Evolutionary conservation across 1,140 invertebrate genomes (phyloP).

Genomic region (Pseudoatta argentina): DNA sequence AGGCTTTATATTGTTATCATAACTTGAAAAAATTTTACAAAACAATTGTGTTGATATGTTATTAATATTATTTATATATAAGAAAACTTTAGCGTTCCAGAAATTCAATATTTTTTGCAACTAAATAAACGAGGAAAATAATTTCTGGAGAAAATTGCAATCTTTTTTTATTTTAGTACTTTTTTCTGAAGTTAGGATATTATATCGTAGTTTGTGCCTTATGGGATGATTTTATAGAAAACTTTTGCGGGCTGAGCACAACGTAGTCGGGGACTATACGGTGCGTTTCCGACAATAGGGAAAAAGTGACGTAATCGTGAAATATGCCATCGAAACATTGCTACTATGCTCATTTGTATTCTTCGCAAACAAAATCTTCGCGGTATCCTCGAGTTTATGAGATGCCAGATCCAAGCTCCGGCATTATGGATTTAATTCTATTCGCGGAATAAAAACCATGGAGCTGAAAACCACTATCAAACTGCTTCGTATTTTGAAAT

Average conservation of each 20-base stretch:
- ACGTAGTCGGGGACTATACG: neutral
- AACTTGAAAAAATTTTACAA: neutral
- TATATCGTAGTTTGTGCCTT: neutral
- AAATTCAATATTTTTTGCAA: neutral
- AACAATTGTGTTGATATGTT: neutral
- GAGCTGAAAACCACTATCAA: slow-evolving; percentile 21
- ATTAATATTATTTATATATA: neutral
- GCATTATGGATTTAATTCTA: slow-evolving; percentile 42
- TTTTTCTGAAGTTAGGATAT: neutral
- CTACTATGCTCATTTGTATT: slow-evolving; percentile 44
- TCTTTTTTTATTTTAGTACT: slow-evolving; percentile 26
- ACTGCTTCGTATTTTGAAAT: neutral
- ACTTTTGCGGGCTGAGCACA: neutral
- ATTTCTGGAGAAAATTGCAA: neutral
- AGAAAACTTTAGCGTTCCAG: neutral
- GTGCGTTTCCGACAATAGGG: slow-evolving; percentile 8
- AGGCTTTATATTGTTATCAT: neutral
- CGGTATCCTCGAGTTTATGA: slow-evolving; percentile 29
- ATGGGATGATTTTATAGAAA: slow-evolving; percentile 11
- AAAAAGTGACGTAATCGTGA: slow-evolving; percentile 38
- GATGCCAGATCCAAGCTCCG: slow-evolving; percentile 19
- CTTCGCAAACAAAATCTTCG: slow-evolving; percentile 25
- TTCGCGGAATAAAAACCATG: slow-evolving; percentile 27
- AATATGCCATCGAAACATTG: slow-evolving; percentile 10
- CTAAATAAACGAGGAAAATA: neutral